Conservation (phyloP, 2,888 invertebrate genomes). For the Coenonympha glycerion region DNA sequence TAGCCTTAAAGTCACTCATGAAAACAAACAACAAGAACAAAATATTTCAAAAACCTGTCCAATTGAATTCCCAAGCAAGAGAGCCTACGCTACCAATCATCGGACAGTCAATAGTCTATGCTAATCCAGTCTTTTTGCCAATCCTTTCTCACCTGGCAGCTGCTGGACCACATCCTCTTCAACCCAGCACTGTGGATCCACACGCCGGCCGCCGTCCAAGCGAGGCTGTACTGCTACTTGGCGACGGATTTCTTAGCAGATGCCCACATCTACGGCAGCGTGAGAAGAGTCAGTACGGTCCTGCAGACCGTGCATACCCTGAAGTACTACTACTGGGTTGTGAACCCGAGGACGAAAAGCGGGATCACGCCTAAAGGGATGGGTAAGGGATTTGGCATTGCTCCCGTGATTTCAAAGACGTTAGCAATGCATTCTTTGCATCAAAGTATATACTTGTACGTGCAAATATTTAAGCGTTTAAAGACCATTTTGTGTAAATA, state of each 20-base stretch:
- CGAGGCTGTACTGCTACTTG: constrained; percentile 96
- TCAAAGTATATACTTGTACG: too few species aligned
- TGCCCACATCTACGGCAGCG: constrained; percentile 97
- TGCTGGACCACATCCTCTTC: constrained; percentile 99
- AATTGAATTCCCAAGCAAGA: constrained; percentile 46
- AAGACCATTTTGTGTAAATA: too few species aligned
- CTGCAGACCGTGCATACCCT: constrained; percentile 98
- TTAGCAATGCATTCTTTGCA: too few species aligned
- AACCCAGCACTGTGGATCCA: constrained; percentile 99
- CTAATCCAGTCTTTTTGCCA: constrained; percentile 91
- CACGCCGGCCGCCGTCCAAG: constrained; percentile 96
- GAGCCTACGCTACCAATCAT: constrained; percentile 66
- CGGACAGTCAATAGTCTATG: constrained; percentile 69
- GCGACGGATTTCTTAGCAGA: constrained; percentile 99
- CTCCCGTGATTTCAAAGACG: too few species aligned
- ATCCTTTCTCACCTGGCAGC: constrained; percentile 94
- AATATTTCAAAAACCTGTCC: too few species aligned
- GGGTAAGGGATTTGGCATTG: constrained; percentile 76
- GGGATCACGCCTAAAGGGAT: constrained; percentile 96
- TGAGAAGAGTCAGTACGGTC: constrained; percentile 96
- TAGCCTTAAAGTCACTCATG: too few species aligned
- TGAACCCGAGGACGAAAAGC: constrained; percentile 95
- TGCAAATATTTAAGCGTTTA: too few species aligned
- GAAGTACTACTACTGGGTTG: constrained; percentile 99
- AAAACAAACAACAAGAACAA: too few species aligned